phyloP scores from a whole-genome alignment of 2,888 invertebrate species.

The Mythimna vitellina region DNA sequence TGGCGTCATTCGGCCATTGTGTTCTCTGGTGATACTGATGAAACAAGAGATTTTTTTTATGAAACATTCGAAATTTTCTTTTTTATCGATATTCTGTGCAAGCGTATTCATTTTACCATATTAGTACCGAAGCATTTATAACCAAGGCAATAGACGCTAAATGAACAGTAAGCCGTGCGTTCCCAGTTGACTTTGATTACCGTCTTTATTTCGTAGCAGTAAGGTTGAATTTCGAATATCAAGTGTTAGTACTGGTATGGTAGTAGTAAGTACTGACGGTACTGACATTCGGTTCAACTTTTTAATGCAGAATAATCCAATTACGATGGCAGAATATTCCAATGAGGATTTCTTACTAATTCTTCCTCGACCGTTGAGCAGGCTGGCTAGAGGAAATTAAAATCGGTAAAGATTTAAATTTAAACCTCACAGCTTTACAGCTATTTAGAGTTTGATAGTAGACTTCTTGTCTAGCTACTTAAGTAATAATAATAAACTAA shows the following conservation, averaged over 20 bases:
- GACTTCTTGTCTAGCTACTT: not conserved
- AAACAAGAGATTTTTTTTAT: not conserved
- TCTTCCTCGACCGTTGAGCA: constrained; percentile 6
- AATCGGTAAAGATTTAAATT: constrained; percentile 12
- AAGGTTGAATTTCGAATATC: not conserved
- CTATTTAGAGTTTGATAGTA: not conserved
- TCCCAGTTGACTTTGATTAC: not conserved
- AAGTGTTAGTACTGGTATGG: not conserved
- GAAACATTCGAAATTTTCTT: constrained; percentile 5
- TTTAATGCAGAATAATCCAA: constrained; percentile 22
- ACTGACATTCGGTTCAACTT: constrained; percentile 12
- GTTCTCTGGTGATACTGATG: not conserved
- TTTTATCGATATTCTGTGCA: not conserved
- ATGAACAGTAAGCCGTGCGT: not conserved
- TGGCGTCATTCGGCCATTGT: constrained; percentile 11
- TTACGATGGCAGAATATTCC: constrained; percentile 14
- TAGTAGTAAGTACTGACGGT: not conserved
- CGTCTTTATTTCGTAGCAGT: not conserved
- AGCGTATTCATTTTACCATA: not conserved
- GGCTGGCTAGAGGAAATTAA: constrained; percentile 6
- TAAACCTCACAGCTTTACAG: constrained; percentile 3
- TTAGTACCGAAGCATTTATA: not conserved
- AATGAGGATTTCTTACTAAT: constrained; percentile 27
- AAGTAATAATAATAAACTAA: constrained; percentile 6
- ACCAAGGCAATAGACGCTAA: too few relatives aligned